Evolutionary conservation across 2,113 vertebrate genomes (phyloP).

Genomic region (Leuciscus idus): DNA sequence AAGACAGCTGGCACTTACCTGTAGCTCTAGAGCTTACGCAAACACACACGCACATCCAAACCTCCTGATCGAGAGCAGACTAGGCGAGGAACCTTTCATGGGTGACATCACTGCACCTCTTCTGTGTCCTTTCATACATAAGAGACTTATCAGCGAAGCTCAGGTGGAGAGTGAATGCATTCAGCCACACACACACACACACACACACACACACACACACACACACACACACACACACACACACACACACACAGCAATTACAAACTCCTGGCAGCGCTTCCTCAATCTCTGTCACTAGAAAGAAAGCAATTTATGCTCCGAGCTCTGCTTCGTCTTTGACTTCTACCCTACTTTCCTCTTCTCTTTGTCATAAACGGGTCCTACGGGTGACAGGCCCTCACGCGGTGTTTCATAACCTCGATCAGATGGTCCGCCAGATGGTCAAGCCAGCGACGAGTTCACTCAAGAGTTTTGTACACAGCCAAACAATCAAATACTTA

Average conservation of each 20-base stretch:
- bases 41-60: slow-evolving; percentile 11
- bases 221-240: slow-evolving; percentile 36
- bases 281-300: slow-evolving; percentile 47
- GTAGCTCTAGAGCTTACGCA: not conserved
- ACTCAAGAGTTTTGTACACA: slow-evolving; percentile 40
- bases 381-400: slow-evolving; percentile 54
- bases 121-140: slow-evolving; percentile 70
- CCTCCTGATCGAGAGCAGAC: not conserved
- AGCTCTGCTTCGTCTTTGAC: slow-evolving; percentile 55
- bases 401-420: slow-evolving; percentile 56
- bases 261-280: slow-evolving; percentile 60
- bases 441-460: slow-evolving; percentile 40
- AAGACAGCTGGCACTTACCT: slow-evolving; percentile 26
- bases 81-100: slow-evolving; percentile 72
- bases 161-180: slow-evolving; percentile 74
- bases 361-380: slow-evolving; percentile 52
- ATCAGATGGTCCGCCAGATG: slow-evolving; percentile 64
- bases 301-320: slow-evolving; percentile 61
- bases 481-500: slow-evolving; percentile 25
- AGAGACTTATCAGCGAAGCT: slow-evolving; percentile 77
- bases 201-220: slow-evolving; percentile 1
- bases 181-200: slow-evolving; percentile 45
- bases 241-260: slow-evolving; percentile 33
- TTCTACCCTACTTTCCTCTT: slow-evolving; percentile 43
- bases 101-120: slow-evolving; percentile 68